Evolutionary conservation across 1,140 invertebrate species (phyloP).

Genomic region (Rhizoglyphus robini): DNA sequence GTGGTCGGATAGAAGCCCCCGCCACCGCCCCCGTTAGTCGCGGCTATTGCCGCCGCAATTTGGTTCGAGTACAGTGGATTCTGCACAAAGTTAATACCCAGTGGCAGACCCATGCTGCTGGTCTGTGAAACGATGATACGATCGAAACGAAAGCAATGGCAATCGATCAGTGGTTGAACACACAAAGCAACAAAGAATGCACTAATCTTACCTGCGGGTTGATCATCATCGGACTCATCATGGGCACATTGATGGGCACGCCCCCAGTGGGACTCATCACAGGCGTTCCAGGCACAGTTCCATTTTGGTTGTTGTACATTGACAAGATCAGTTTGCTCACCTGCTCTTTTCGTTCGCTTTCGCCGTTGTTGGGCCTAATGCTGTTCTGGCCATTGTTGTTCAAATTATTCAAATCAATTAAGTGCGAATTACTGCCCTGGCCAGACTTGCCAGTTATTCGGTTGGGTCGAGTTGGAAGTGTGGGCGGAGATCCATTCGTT

Average conservation of each 20-base stretch:
- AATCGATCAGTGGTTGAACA: neutral
- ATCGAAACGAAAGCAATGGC: too few relatives aligned
- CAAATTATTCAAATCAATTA: neutral
- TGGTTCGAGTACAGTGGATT: constrained; percentile 4
- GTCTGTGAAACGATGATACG: too few relatives aligned
- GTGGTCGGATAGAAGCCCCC: neutral
- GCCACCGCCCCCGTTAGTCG: neutral
- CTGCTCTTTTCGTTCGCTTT: neutral
- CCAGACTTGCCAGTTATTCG: neutral
- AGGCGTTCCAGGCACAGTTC: neutral
- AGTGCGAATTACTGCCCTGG: neutral
- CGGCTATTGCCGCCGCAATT: neutral
- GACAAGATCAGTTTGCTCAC: neutral
- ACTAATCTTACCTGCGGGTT: neutral
- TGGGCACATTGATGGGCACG: neutral
- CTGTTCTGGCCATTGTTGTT: neutral
- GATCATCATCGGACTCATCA: neutral
- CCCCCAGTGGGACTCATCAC: neutral
- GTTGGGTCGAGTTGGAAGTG: neutral
- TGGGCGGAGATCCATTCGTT: too few relatives aligned
- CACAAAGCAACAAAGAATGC: neutral
- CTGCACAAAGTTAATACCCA: neutral
- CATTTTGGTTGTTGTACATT: neutral
- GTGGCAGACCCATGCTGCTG: neutral
- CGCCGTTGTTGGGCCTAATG: neutral